Evolutionary conservation across 1,140 invertebrate species (phyloP), one percentile per base, ranked within the genome.

Genomic region (Littorina saxatilis): DNA sequence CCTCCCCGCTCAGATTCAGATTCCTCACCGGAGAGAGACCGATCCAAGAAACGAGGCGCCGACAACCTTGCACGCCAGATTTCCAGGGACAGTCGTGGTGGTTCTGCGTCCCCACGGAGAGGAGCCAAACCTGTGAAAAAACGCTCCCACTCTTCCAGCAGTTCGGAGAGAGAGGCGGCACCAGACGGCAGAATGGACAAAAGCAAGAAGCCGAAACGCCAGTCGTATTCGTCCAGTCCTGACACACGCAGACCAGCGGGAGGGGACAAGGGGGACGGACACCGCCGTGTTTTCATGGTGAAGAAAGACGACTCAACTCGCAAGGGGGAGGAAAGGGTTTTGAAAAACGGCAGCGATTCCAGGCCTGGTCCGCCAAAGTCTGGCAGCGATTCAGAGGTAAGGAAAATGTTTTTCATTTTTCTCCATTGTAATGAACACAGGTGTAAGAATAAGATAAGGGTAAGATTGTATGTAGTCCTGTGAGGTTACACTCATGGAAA

Each of bases 381-480:
- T 52, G 74, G n/a, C 63, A 85, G 84, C 83, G 77, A 76, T 17
- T 85, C 84, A 55, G 84, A 85, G 82, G 84, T 85, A 72, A 63
- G 75, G 35, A n/a, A 47, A n/a, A n/a, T n/a, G n/a, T n/a, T n/a
- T n/a, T n/a, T n/a, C n/a, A n/a, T n/a, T n/a, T n/a, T n/a, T n/a
- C n/a, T n/a, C n/a, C n/a, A n/a, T n/a, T n/a, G n/a, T n/a, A n/a
- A n/a, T n/a, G n/a, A n/a, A n/a, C n/a, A n/a, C n/a, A n/a, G n/a
- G n/a, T n/a, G n/a, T n/a, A n/a, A n/a, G n/a, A n/a, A n/a, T n/a
- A n/a, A n/a, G n/a, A n/a, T n/a, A n/a, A n/a, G n/a, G n/a, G n/a
- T n/a, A n/a, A n/a, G n/a, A n/a, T n/a, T n/a, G n/a, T n/a, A n/a
- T n/a, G n/a, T n/a, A n/a, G n/a, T n/a, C n/a, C n/a, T n/a, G n/a